Conservation (phyloP, 2,113 vertebrate genomes). For the Notiomystis cincta region DNA sequence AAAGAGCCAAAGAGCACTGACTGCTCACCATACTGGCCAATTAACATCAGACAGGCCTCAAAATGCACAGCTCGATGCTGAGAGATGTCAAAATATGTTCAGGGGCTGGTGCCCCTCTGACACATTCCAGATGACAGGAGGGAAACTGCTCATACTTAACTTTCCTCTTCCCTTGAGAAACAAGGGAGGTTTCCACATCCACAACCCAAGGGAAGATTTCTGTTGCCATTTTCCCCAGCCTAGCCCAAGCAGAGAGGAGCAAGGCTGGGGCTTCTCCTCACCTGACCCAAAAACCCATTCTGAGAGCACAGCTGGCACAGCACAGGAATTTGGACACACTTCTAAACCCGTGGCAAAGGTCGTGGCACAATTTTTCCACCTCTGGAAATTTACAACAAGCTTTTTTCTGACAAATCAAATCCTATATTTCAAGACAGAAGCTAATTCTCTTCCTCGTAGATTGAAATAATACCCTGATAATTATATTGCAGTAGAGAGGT, state of each 20-base stretch:
- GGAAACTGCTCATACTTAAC: neutral
- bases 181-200: neutral
- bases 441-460: neutral
- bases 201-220: neutral
- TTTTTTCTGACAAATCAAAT: slow-evolving; percentile 25
- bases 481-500: neutral
- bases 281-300: neutral
- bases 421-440: neutral
- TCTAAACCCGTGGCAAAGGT: neutral
- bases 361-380: neutral
- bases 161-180: neutral
- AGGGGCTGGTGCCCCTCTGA: neutral
- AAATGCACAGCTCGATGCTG: neutral
- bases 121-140: neutral
- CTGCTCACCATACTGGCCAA: neutral
- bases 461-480: neutral
- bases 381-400: neutral
- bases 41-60: neutral
- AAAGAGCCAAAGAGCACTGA: neutral
- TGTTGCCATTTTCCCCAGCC: neutral
- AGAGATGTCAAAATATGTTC: neutral
- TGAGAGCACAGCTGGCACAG: neutral
- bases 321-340: neutral
- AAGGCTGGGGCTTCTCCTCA: neutral
- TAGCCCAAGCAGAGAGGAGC: neutral